phyloP scores from a whole-genome alignment of 1,140 invertebrate species.

The Bombus polaris region DNA sequence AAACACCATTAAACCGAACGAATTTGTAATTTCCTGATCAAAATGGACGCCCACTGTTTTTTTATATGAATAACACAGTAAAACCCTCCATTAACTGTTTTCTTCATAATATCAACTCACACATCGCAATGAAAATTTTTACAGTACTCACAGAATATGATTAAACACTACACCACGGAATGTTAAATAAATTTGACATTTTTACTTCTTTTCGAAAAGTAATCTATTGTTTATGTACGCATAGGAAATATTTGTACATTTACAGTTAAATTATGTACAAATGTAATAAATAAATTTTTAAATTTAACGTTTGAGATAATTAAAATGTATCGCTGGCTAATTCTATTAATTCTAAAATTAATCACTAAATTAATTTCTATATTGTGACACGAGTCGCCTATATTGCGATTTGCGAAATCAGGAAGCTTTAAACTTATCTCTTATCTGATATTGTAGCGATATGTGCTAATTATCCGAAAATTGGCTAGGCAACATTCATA shows the following conservation, averaged over 20 bases:
- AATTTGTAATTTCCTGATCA: conserved; percentile 19
- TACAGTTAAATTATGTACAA: too few relatives aligned
- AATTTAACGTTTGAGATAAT: too few relatives aligned
- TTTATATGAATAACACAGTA: background rate
- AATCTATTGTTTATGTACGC: too few relatives aligned
- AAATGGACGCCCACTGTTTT: too few relatives aligned
- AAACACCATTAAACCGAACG: conserved; percentile 19
- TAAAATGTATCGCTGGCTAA: too few relatives aligned
- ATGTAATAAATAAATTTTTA: too few relatives aligned
- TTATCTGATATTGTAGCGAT: background rate
- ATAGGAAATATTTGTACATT: too few relatives aligned
- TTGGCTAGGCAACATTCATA: background rate
- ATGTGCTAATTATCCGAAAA: conserved; percentile 17
- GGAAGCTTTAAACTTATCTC: conserved; percentile 13
- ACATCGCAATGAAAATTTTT: too few relatives aligned
- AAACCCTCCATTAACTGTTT: background rate
- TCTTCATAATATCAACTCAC: too few relatives aligned
- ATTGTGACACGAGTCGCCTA: background rate
- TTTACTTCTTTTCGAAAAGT: too few relatives aligned
- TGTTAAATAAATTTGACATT: background rate
- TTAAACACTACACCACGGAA: background rate
- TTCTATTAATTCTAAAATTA: background rate
- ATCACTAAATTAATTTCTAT: too few relatives aligned
- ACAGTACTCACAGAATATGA: background rate
- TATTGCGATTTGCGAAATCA: conserved; percentile 6